Evolutionary conservation across 2,113 vertebrate species (phyloP).

Genomic region (Synodontis membranacea): DNA sequence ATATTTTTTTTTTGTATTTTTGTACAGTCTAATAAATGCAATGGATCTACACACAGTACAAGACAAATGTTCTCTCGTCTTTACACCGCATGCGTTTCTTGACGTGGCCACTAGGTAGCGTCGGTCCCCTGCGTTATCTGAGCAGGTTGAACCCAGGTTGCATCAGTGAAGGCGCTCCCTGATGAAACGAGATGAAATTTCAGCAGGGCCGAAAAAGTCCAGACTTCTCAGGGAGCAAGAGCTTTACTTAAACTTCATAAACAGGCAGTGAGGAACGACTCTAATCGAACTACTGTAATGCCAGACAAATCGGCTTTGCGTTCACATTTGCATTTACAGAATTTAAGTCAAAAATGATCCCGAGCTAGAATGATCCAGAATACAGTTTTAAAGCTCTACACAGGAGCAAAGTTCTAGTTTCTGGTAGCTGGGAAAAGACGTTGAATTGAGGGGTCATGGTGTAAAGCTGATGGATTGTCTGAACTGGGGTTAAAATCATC

Average conservation of each 20-base stretch:
- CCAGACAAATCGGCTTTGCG: slow-evolving; percentile 21
- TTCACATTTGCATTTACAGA: background rate
- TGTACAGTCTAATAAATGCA: background rate
- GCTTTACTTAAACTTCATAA: slow-evolving; percentile 44
- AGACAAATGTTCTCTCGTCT: background rate
- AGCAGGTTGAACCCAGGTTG: slow-evolving; percentile 56
- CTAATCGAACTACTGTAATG: slow-evolving; percentile 35
- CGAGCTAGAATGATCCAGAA: no score
- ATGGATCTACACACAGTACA: background rate
- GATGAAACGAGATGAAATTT: slow-evolving; percentile 65
- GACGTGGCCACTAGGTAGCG: slow-evolving; percentile 54
- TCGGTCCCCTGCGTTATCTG: background rate
- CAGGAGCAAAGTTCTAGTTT: no score
- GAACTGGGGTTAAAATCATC: no score
- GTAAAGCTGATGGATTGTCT: no score
- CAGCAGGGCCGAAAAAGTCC: slow-evolving; percentile 42
- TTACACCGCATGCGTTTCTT: background rate
- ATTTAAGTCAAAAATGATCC: no score
- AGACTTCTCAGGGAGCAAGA: slow-evolving; percentile 47
- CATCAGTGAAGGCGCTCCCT: slow-evolving; percentile 58
- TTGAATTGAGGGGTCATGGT: no score
- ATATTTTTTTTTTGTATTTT: background rate
- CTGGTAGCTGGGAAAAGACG: no score
- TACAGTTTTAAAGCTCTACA: no score
- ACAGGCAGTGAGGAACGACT: slow-evolving; percentile 39